Conservation (phyloP, 1,140 invertebrate genomes). For the Amphibalanus amphitrite region DNA sequence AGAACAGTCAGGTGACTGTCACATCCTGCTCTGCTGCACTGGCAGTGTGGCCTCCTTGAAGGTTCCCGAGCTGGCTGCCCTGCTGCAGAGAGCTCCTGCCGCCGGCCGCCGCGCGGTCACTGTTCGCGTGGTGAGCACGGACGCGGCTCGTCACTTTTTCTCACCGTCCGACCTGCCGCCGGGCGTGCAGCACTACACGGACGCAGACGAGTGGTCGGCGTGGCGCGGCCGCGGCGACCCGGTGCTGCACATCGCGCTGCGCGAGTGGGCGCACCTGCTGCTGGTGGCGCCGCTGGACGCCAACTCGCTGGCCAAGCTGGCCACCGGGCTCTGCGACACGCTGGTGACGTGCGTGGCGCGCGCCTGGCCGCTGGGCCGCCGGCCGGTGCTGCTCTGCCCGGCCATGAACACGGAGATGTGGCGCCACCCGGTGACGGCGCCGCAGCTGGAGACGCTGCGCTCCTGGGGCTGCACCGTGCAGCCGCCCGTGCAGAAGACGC, state of each 20-base stretch:
- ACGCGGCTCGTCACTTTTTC: slow-evolving; percentile 73
- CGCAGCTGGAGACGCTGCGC: slow-evolving; percentile 50
- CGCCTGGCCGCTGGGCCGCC: slow-evolving; percentile 69
- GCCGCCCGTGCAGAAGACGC: slow-evolving; percentile 64
- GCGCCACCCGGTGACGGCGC: slow-evolving; percentile 76
- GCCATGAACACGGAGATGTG: slow-evolving; percentile 99
- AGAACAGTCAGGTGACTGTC: slow-evolving; percentile 14
- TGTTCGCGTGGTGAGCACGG: slow-evolving; percentile 63
- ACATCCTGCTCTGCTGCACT: slow-evolving; percentile 61
- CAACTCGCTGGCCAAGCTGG: slow-evolving; percentile 89
- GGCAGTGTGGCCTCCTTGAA: slow-evolving; percentile 87
- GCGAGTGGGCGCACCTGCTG: slow-evolving; percentile 87
- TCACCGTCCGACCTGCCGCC: slow-evolving; percentile 33
- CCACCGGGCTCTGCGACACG: slow-evolving; percentile 87
- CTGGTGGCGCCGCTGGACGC: slow-evolving; percentile 91
- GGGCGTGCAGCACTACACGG: slow-evolving; percentile 38
- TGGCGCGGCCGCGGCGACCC: slow-evolving; percentile 87
- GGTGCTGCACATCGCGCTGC: slow-evolving; percentile 87
- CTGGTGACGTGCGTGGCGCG: slow-evolving; percentile 77
- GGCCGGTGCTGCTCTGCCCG: slow-evolving; percentile 84
- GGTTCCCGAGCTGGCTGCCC: slow-evolving; percentile 39
- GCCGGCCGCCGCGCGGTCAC: slow-evolving; percentile 26
- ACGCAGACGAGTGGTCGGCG: slow-evolving; percentile 77
- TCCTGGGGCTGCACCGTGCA: slow-evolving; percentile 71
- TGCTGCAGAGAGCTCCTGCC: slow-evolving; percentile 7